phyloP scores from a whole-genome alignment of 2,113 vertebrate genomes.

The Glaucomys volans region DNA sequence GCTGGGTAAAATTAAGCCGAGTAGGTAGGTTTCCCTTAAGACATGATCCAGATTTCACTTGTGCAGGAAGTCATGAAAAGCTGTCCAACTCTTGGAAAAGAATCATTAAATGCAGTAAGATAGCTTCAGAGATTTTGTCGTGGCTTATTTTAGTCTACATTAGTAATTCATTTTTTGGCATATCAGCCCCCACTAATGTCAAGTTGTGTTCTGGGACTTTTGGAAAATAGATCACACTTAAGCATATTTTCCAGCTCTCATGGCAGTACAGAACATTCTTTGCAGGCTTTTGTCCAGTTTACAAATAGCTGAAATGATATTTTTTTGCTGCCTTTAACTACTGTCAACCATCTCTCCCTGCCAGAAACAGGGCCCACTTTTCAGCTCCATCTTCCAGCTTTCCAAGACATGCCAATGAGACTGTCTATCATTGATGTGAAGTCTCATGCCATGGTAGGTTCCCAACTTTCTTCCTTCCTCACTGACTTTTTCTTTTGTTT shows the following conservation, averaged over 20 bases:
- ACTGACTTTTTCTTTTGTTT: not conserved
- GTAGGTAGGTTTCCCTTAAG: conserved; percentile 64
- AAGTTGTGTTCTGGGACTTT: conserved; percentile 71
- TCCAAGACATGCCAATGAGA: not conserved
- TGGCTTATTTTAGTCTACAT: conserved; percentile 71
- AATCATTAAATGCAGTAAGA: conserved; percentile 63
- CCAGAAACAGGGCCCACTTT: not conserved
- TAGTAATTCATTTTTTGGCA: conserved; percentile 73
- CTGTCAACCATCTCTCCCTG: not conserved
- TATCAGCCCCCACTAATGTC: conserved; percentile 60
- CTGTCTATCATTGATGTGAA: not conserved
- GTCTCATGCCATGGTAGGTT: not conserved
- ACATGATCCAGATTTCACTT: conserved; percentile 63
- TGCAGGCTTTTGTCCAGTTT: conserved; percentile 28
- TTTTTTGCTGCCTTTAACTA: conserved; percentile 18
- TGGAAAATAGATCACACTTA: conserved; percentile 56
- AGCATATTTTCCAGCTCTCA: conserved; percentile 56
- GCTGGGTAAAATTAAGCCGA: conserved; percentile 49
- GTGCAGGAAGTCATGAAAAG: conserved; percentile 58
- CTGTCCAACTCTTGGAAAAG: conserved; percentile 58
- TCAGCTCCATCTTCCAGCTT: not conserved
- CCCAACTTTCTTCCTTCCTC: not conserved
- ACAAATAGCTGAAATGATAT: not conserved
- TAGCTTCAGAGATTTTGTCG: conserved; percentile 57
- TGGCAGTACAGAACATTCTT: conserved; percentile 10